These are phyloP conservation scores for Gorsachius goisagi DNA, from an alignment of 2,113 vertebrate genomes.

Conservation along the genomic window DNA sequence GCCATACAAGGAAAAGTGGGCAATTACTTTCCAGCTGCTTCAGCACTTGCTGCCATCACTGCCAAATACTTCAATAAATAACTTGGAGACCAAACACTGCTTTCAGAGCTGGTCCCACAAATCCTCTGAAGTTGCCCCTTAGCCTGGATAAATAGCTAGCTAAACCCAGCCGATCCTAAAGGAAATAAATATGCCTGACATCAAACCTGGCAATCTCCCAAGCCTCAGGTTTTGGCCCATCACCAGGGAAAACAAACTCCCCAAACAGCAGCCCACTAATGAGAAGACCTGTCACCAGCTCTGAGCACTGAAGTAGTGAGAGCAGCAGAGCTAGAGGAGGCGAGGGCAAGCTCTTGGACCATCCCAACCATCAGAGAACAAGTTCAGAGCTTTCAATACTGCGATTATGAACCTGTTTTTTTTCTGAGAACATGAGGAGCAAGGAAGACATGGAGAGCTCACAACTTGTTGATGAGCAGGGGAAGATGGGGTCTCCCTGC, in stretches of 20 bases:
- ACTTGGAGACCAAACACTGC: not conserved
- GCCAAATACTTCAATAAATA: constrained; percentile 18
- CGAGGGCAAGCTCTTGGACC: not conserved
- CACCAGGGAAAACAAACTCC: constrained; percentile 41
- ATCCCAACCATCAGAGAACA: not conserved
- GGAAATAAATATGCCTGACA: constrained; percentile 40
- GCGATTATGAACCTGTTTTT: not conserved
- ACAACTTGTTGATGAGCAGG: not conserved
- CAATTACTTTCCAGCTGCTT: not conserved
- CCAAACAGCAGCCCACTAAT: not conserved
- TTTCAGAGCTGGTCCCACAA: constrained; percentile 3
- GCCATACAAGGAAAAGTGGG: not conserved
- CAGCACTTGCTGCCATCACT: not conserved
- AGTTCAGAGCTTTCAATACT: not conserved
- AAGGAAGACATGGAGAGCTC: not conserved
- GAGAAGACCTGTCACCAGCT: not conserved
- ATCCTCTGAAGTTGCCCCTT: constrained; percentile 14
- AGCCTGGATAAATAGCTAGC: not conserved
- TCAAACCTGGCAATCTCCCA: constrained; percentile 25
- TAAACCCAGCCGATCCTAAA: not conserved
- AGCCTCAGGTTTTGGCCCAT: constrained; percentile 30
- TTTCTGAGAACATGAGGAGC: not conserved
- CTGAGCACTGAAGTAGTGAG: not conserved
- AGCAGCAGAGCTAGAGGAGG: not conserved
- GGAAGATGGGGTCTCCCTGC: not conserved